These are phyloP conservation scores for Puntigrus tetrazona DNA, from an alignment of 2,113 vertebrate species.

Conservation along the genomic window DNA sequence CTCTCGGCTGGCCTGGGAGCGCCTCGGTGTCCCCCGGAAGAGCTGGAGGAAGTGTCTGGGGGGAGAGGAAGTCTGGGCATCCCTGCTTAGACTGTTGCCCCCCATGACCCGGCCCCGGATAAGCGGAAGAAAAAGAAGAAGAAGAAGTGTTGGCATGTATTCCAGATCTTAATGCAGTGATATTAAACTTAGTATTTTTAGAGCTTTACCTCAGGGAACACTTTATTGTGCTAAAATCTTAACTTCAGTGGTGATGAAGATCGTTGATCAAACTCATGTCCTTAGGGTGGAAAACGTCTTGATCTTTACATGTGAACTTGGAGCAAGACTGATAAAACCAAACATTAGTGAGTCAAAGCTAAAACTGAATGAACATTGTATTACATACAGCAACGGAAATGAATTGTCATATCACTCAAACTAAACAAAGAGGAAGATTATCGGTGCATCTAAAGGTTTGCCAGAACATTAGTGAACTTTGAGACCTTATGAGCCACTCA, in stretches of 20 bases:
- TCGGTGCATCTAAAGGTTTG: not conserved
- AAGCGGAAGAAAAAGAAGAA: too few species aligned
- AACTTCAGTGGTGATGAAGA: not conserved
- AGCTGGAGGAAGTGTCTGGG: too few species aligned
- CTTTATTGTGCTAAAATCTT: not conserved
- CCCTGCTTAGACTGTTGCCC: too few species aligned
- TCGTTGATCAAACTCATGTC: not conserved
- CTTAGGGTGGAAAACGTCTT: not conserved
- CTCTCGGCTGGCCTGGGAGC: too few species aligned
- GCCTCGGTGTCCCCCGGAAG: too few species aligned
- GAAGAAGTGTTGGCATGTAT: conserved; percentile 26
- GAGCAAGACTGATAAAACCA: not conserved
- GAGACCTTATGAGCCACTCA: not conserved
- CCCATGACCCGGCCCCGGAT: too few species aligned
- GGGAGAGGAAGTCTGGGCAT: too few species aligned
- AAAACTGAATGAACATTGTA: not conserved
- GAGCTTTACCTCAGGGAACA: conserved; percentile 31
- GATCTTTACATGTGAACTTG: not conserved
- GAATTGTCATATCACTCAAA: not conserved
- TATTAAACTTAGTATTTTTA: conserved; percentile 14
- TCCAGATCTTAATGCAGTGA: conserved; percentile 6
- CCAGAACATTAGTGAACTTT: not conserved
- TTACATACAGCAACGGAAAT: not conserved
- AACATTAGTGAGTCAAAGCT: not conserved
- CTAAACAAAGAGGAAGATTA: not conserved